Percentiles rank a stretch among this genome's conserved stretches.
These are phyloP conservation scores for Leptinotarsa rubiginosa DNA, from an alignment of 2,888 invertebrate species.

Conservation along the genomic window DNA sequence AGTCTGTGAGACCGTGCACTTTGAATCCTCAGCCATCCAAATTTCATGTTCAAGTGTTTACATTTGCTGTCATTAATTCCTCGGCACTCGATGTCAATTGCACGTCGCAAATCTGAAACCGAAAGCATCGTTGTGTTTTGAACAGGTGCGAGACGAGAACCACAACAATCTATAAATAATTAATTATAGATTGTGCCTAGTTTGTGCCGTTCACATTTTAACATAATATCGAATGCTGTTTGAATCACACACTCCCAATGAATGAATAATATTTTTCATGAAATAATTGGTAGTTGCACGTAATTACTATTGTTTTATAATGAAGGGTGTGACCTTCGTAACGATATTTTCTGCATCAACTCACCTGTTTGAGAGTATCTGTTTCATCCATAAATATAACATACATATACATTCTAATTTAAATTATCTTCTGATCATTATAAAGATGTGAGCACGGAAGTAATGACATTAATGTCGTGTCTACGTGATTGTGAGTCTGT, in stretches of 20 bases:
- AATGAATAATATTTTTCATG: slow-evolving; percentile 39
- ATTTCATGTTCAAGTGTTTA: slow-evolving; percentile 14
- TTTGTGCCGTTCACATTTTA: slow-evolving; percentile 40
- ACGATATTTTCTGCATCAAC: slow-evolving; percentile 8
- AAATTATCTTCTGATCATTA: slow-evolving; percentile 10
- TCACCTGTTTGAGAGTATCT: slow-evolving; percentile 13
- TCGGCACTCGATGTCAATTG: slow-evolving; percentile 28
- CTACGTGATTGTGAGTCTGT: background rate
- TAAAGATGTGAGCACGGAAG: slow-evolving; percentile 2
- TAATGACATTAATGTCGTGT: background rate
- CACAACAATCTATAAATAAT: slow-evolving; percentile 28
- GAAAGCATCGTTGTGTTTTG: slow-evolving; percentile 28
- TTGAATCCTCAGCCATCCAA: background rate
- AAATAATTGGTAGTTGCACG: slow-evolving; percentile 29
- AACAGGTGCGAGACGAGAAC: slow-evolving; percentile 30
- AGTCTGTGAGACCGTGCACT: background rate
- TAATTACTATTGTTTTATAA: slow-evolving; percentile 41
- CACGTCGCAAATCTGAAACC: slow-evolving; percentile 12
- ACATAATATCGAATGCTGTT: slow-evolving; percentile 35
- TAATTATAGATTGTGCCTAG: slow-evolving; percentile 17
- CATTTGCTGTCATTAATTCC: slow-evolving; percentile 25
- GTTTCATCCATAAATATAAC: slow-evolving; percentile 27
- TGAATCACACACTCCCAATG: slow-evolving; percentile 33
- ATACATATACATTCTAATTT: slow-evolving; percentile 23
- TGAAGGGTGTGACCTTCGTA: slow-evolving; percentile 43